These are phyloP conservation scores for Clivina fossor DNA, from an alignment of 2,888 invertebrate species.

Conservation along the genomic window DNA sequence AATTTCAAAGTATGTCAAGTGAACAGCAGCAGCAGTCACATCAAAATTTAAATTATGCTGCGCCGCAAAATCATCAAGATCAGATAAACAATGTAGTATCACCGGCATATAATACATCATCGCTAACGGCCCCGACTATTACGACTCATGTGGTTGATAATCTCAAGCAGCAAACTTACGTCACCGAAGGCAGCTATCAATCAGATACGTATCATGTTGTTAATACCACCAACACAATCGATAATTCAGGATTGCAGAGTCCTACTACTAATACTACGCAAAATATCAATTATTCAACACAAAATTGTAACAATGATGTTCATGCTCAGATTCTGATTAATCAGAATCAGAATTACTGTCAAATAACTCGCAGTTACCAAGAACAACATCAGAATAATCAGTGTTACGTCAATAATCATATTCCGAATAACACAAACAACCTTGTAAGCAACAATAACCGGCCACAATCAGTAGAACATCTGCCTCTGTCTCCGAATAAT, in stretches of 20 bases:
- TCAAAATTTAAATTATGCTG: conserved; percentile 13
- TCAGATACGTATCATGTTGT: neutral
- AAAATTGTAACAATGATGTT: neutral
- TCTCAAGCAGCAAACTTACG: neutral
- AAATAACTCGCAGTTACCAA: neutral
- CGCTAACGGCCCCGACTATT: neutral
- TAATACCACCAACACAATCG: neutral
- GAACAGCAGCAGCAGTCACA: conserved; percentile 7
- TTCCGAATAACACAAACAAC: neutral
- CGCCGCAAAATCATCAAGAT: neutral
- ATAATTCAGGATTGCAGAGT: neutral
- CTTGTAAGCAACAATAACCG: neutral
- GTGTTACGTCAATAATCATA: neutral
- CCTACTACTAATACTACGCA: neutral
- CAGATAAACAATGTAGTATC: neutral
- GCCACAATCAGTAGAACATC: no score
- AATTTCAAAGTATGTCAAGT: conserved; percentile 29
- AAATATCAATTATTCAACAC: neutral
- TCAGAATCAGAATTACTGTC: neutral
- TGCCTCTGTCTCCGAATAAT: no score
- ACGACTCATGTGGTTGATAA: neutral
- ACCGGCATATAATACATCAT: neutral
- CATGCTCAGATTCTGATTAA: neutral
- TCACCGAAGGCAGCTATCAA: neutral
- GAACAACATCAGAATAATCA: neutral